A percentile compares a stretch with the other conserved stretches of the same genome.
Evolutionary conservation across 2,888 invertebrate genomes (phyloP).

Genomic region (Caenorhabditis sinica): DNA sequence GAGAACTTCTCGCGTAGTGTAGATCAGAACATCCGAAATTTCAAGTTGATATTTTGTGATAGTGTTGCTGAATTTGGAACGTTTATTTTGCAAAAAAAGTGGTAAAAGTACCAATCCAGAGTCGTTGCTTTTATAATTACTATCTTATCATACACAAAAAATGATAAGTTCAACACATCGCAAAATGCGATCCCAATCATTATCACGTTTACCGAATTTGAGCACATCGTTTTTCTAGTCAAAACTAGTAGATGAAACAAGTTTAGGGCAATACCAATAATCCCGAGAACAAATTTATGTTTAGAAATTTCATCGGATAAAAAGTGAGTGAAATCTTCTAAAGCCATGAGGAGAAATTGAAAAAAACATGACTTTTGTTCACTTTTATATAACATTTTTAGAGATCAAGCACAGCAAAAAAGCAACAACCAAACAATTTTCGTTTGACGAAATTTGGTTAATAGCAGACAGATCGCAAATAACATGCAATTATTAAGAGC

Average conservation of each 20-base stretch:
- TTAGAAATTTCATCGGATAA: not conserved
- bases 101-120: not conserved
- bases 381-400: too few species aligned
- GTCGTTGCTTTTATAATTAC: not conserved
- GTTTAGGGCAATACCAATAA: not conserved
- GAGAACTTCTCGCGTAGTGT: conserved; percentile 4
- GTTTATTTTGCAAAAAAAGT: not conserved
- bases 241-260: not conserved
- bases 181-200: conserved; percentile 3
- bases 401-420: too few species aligned
- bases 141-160: conserved; percentile 12
- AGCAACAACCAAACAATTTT: too few species aligned
- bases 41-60: not conserved
- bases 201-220: not conserved
- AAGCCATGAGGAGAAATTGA: too few species aligned
- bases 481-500: too few species aligned
- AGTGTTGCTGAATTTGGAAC: not conserved
- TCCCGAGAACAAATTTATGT: not conserved
- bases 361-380: too few species aligned
- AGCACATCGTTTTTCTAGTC: not conserved
- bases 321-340: not conserved
- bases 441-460: too few species aligned
- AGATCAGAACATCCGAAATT: not conserved
- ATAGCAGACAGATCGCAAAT: too few species aligned
- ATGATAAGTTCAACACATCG: not conserved